Conservation (phyloP, 2,888 invertebrate genomes). For the Agonopterix alstromeriana region DNA sequence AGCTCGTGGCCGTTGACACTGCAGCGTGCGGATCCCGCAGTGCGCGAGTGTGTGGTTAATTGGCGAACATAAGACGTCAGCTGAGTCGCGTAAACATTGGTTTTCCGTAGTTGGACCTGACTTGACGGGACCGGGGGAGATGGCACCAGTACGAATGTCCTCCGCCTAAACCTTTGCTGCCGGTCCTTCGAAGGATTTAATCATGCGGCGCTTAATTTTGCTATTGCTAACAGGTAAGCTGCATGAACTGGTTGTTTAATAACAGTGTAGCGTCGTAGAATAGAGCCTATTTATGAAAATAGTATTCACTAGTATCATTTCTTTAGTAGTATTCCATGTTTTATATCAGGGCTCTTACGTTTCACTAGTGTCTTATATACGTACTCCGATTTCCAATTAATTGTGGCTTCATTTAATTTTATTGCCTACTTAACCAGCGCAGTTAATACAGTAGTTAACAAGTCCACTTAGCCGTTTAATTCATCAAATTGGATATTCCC, state of each 20-base stretch:
- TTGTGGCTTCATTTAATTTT: too few relatives aligned
- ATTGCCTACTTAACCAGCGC: too few relatives aligned
- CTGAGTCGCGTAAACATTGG: slow-evolving; percentile 71
- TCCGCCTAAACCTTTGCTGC: slow-evolving; percentile 34
- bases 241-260: too few relatives aligned
- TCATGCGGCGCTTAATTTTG: slow-evolving; percentile 59
- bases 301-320: too few relatives aligned
- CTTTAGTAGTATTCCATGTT: too few relatives aligned
- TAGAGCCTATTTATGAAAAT: too few relatives aligned
- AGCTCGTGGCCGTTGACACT: slow-evolving; percentile 72
- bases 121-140: slow-evolving; percentile 43
- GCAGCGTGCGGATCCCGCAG: slow-evolving; percentile 73
- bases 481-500: too few relatives aligned
- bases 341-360: too few relatives aligned
- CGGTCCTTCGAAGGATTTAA: slow-evolving; percentile 33
- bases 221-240: slow-evolving; percentile 63
- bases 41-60: slow-evolving; percentile 74
- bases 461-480: background rate
- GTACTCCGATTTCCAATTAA: too few relatives aligned
- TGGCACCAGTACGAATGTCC: slow-evolving; percentile 41
- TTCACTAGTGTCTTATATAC: too few relatives aligned
- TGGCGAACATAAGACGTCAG: slow-evolving; percentile 65
- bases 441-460: background rate
- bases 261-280: too few relatives aligned
- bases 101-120: slow-evolving; percentile 30